Evolutionary conservation across 2,113 vertebrate genomes (phyloP).

Genomic region (Gnathonemus echidnorhynchus): DNA sequence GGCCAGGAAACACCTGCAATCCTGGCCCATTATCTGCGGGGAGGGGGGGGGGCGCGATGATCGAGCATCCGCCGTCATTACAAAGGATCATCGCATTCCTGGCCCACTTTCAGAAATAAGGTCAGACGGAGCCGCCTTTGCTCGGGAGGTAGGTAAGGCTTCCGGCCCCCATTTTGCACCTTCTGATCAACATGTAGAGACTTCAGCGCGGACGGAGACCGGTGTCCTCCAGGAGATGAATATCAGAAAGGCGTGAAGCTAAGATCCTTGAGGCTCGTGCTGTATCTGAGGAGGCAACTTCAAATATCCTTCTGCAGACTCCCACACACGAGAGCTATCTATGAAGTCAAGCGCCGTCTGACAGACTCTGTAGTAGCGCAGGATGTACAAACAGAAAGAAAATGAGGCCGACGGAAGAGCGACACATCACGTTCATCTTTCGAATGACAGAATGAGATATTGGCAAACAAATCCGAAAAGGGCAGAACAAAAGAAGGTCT

Average conservation of each 20-base stretch:
- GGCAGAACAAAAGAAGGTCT: neutral
- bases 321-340: neutral
- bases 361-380: neutral
- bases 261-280: neutral
- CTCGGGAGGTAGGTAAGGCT: neutral
- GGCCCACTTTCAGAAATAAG: constrained; percentile 14
- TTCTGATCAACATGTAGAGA: neutral
- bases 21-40: neutral
- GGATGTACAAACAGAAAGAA: neutral
- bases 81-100: neutral
- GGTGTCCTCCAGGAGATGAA: neutral
- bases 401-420: neutral
- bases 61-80: neutral
- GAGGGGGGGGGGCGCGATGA: neutral
- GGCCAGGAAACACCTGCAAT: neutral
- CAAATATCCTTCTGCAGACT: neutral
- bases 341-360: neutral
- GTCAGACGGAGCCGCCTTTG: constrained; percentile 4
- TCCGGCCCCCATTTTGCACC: neutral
- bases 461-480: neutral
- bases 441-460: neutral
- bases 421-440: neutral
- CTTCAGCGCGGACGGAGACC: neutral
- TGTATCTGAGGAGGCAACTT: constrained; percentile 3
- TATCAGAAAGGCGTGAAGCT: neutral